Conservation (phyloP, 2,888 invertebrate genomes). For the Operophtera brumata region DNA sequence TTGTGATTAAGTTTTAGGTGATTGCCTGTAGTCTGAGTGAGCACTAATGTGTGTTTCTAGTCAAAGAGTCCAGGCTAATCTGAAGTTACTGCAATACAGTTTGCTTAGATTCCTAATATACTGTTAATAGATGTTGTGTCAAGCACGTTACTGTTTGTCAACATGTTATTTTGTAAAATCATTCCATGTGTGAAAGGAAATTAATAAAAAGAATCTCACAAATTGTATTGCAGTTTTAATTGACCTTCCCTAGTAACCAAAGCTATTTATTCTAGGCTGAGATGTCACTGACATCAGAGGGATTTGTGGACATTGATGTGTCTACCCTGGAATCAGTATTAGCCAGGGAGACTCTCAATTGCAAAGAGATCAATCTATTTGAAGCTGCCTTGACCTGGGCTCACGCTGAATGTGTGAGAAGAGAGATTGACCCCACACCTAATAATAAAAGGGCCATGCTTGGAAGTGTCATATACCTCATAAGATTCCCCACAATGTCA, state of each 20-base stretch:
- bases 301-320: conserved; percentile 97
- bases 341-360: conserved; percentile 95
- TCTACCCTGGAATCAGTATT: conserved; percentile 95
- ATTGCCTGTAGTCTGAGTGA: conserved; percentile 30
- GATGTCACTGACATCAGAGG: conserved; percentile 97
- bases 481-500: conserved; percentile 96
- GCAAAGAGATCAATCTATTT: conserved; percentile 94
- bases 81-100: conserved; percentile 75
- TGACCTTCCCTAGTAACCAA: conserved; percentile 49
- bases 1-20: conserved; percentile 59
- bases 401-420: conserved; percentile 91
- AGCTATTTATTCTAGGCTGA: conserved; percentile 86
- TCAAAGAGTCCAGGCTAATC: conserved; percentile 43
- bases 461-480: conserved; percentile 90
- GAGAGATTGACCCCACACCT: conserved; percentile 90
- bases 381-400: conserved; percentile 97
- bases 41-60: conserved; percentile 43
- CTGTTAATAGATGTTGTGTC: conserved; percentile 52
- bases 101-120: conserved; percentile 48
- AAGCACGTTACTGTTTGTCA: conserved; percentile 57
- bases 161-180: conserved; percentile 51
- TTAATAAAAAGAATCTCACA: conserved; percentile 72
- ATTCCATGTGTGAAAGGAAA: conserved; percentile 54
- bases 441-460: conserved; percentile 89
- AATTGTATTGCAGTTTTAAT: conserved; percentile 82